Percentiles rank a stretch among this genome's conserved stretches.
These are phyloP conservation scores for Rhogogaster chlorosoma DNA, from an alignment of 2,888 invertebrate genomes.

Conservation along the genomic window DNA sequence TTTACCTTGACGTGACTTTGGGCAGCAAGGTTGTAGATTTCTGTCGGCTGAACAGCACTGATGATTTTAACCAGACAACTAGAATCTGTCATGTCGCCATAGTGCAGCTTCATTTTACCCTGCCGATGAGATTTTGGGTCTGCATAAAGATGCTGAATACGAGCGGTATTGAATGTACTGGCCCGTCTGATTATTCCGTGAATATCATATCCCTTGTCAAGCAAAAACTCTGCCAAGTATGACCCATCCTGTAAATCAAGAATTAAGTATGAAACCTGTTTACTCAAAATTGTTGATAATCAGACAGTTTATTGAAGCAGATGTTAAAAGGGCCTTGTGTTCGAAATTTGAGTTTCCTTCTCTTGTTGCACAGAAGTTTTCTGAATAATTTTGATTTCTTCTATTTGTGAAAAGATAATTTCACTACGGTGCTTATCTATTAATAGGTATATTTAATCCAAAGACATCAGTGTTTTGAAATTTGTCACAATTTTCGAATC, in stretches of 20 bases:
- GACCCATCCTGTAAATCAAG: slow-evolving; percentile 92
- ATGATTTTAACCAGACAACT: slow-evolving; percentile 95
- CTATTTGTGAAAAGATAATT: too few relatives aligned
- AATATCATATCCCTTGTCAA: slow-evolving; percentile 95
- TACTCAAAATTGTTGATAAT: too few relatives aligned
- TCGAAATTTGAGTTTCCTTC: too few relatives aligned
- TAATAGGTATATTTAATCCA: too few relatives aligned
- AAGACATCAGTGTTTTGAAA: too few relatives aligned
- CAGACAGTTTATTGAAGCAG: too few relatives aligned
- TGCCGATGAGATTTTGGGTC: slow-evolving; percentile 94
- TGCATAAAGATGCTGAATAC: slow-evolving; percentile 97
- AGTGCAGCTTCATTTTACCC: slow-evolving; percentile 95
- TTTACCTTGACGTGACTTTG: slow-evolving; percentile 98
- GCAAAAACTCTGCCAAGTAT: slow-evolving; percentile 95
- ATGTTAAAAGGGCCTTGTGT: too few relatives aligned
- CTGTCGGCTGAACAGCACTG: slow-evolving; percentile 88
- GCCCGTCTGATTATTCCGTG: slow-evolving; percentile 97
- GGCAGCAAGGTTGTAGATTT: slow-evolving; percentile 99
- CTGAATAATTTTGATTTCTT: too few relatives aligned
- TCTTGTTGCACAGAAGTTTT: too few relatives aligned
- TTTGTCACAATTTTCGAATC: too few relatives aligned
- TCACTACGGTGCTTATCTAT: too few relatives aligned
- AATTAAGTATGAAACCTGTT: slow-evolving; percentile 15
- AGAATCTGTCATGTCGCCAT: slow-evolving; percentile 99
- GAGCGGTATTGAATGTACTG: slow-evolving; percentile 97